Conservation (phyloP, 2,113 vertebrate genomes). For the Beaufortia kweichowensis region DNA sequence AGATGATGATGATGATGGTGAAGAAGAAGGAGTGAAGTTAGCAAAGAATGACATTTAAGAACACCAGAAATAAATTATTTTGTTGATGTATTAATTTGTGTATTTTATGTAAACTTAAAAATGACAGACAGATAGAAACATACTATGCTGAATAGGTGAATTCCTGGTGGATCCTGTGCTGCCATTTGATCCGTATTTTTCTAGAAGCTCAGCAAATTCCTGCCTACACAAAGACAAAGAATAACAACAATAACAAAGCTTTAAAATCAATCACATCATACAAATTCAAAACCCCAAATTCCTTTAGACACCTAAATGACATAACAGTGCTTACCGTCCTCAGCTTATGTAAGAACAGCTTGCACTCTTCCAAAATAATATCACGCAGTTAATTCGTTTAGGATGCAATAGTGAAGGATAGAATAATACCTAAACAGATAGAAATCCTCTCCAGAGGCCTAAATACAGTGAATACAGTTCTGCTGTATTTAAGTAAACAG, state of each 20-base stretch:
- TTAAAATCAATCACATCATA: slow-evolving; percentile 1
- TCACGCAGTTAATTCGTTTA: slow-evolving; percentile 11
- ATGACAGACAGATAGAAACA: neutral
- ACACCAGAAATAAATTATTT: neutral
- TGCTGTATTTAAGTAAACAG: too few relatives aligned
- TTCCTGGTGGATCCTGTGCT: slow-evolving; percentile 81
- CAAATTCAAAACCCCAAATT: neutral
- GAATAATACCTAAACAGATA: slow-evolving; percentile 15
- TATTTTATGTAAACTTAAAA: neutral
- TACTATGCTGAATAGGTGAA: slow-evolving; percentile 80
- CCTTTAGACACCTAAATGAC: slow-evolving; percentile 17
- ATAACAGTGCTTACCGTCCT: slow-evolving; percentile 30
- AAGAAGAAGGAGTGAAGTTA: too few relatives aligned
- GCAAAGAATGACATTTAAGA: neutral
- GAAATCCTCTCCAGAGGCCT: neutral
- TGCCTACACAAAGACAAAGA: slow-evolving; percentile 68
- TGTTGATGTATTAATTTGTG: neutral
- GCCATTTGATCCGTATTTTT: slow-evolving; percentile 84
- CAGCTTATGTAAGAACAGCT: slow-evolving; percentile 31
- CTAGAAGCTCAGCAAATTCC: slow-evolving; percentile 86
- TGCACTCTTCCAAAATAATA: slow-evolving; percentile 14
- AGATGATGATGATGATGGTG: too few relatives aligned
- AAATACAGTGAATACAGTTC: neutral
- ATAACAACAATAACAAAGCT: slow-evolving; percentile 16
- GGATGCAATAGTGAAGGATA: neutral